These are phyloP conservation scores for Pseudomyrmex concolor DNA, from an alignment of 1,140 invertebrate genomes.

Conservation along the genomic window DNA sequence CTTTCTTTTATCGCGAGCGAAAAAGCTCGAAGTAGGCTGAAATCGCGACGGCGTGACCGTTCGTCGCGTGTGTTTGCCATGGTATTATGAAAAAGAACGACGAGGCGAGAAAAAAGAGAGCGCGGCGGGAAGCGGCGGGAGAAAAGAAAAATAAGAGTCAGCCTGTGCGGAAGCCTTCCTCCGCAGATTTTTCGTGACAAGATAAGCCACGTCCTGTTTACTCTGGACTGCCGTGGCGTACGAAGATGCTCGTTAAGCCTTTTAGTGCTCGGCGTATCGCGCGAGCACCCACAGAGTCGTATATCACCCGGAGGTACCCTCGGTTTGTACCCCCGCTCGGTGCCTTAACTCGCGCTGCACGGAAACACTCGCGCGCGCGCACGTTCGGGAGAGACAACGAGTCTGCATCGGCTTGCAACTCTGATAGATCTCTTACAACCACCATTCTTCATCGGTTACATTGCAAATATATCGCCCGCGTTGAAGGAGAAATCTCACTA, in stretches of 20 bases:
- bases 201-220: constrained; percentile 85
- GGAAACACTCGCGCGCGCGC: constrained; percentile 68
- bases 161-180: constrained; percentile 72
- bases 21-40: constrained; percentile 52
- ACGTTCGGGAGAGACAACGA: constrained; percentile 73
- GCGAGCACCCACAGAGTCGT: constrained; percentile 80
- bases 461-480: constrained; percentile 12
- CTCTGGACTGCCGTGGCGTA: constrained; percentile 79
- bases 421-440: constrained; percentile 60
- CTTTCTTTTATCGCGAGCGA: not conserved
- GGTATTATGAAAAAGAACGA: constrained; percentile 65
- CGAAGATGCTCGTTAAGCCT: constrained; percentile 85
- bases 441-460: constrained; percentile 23
- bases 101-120: constrained; percentile 22
- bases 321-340: constrained; percentile 53
- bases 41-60: constrained; percentile 25
- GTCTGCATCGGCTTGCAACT: constrained; percentile 68
- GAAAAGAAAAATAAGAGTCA: constrained; percentile 75
- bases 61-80: constrained; percentile 64
- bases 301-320: constrained; percentile 79
- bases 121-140: not conserved
- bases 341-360: constrained; percentile 69
- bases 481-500: constrained; percentile 12
- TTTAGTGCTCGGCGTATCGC: constrained; percentile 82
- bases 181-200: constrained; percentile 84